Base-by-base conservation (phyloP, 1,140 invertebrate genomes). In the Hycleus phaleratus region DNA sequence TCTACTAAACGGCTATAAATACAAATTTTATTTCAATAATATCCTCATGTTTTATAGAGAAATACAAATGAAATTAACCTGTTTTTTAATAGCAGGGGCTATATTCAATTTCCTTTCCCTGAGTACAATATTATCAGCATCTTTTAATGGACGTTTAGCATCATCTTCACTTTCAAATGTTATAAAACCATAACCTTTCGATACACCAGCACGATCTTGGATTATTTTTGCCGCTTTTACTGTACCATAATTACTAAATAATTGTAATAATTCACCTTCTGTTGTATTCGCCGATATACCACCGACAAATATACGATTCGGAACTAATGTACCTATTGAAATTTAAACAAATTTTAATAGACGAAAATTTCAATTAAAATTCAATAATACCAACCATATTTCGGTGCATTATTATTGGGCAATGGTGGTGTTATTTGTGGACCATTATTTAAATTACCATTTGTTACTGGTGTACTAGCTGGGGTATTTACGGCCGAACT, bases 181-280 rank as follows among this genome's bases (percentile, higher is more conserved):
- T 44, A 97, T 91, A 78, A 97, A 95, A 3, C 91, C 92, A 68
- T 94, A 95, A 46, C 94, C 94, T 78, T 95, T 95, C 39, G 93
- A 95, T 1, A 95, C 90, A 3, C 93, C 93, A 60, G 91, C 91
- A 65, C 93, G 78, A 74, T 97, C 94, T 64, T 87, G 85, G 65
- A 97, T 96, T 60, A 97, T 96, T 78, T 97, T 95, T 26, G 91
- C 91, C 38, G 88, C 91, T 68, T 90, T 94, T 2, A 97, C 93
- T 46, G 88, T 88, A 9, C 94, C 93, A 75, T 93, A 96, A 32
- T 82, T 80, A 44, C 86, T 89, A 74, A 93, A 93, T 38, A 93
- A 81, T 67, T 88, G 85, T 72, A 84, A 82, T 59, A 93, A 73
- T 72, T 93, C 90, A 40, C 84, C 82, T 75, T 93, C 90, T 46